Evolutionary conservation across 1,140 invertebrate genomes (phyloP), one percentile per base, ranked within the genome.

Genomic region (Dicyema japonicum): DNA sequence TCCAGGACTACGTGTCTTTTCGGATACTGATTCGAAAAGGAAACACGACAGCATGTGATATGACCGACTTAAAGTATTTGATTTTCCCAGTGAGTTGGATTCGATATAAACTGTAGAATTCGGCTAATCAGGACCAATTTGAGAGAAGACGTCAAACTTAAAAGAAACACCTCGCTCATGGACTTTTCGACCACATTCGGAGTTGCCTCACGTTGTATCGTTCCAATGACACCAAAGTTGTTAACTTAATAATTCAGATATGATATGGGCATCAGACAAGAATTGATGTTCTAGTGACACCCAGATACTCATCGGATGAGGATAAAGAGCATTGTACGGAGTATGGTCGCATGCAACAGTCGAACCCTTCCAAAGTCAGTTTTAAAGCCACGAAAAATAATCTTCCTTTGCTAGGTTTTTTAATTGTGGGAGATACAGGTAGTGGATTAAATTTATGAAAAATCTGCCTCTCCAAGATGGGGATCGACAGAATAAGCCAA

Each of bases 241-340:
- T n/a, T n/a, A n/a, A n/a, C n/a, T n/a, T n/a, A n/a, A n/a, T n/a
- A n/a, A n/a, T n/a, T n/a, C n/a, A n/a, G n/a, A n/a, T n/a, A n/a
- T n/a, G n/a, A n/a, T n/a, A n/a, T n/a, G n/a, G n/a, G n/a, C n/a
- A n/a, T n/a, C n/a, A n/a, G n/a, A n/a, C n/a, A n/a, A n/a, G n/a
- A n/a, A n/a, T n/a, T n/a, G n/a, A n/a, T n/a, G n/a, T n/a, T n/a
- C n/a, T n/a, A n/a, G n/a, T n/a, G n/a, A n/a, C n/a, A n/a, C n/a
- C 32, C 63, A 63, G 82, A 2, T 94, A 97, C 50, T 70, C 80
- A 23, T 97, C 88, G 88, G 78, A 82, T 15, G 88, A 97, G 56
- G 88, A 97, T 48, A 97, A 97, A 50, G 85, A 94, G 48, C 82
- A 94, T 50, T 92, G 85, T 56, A 82, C 92, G 50, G 82, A 94